Evolutionary conservation across 2,797 vertebrate genomes (phyloP), one percentile per base, ranked within the genome.

Genomic region (Thalassophryne amazonica): DNA sequence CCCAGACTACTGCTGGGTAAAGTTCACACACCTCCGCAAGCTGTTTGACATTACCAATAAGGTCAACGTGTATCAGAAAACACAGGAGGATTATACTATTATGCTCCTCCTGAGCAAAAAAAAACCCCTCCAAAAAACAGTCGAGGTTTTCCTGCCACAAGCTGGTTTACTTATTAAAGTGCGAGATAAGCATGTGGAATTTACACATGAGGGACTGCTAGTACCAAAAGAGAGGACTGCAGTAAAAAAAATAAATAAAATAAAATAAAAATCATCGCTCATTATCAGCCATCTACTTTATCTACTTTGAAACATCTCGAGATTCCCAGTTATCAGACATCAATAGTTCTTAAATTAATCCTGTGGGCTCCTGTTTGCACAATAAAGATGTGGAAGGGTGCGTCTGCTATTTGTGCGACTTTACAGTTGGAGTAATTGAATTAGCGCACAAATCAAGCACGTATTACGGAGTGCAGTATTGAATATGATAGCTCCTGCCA

Each of bases 41-140:
- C 86, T 84, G 82, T 80, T 84, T 87, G 84, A 89, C 86, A 88
- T 88, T 87, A 80, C 57, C 83, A 81, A 78, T 80, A 86, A 88
- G 86, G 87, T 88, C 87, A 88, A 78, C 82, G 77, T 79, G 78
- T 71, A 81, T 73, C 77, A 72, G 71, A 75, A 75, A 78, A 68
- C 78, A 80, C 77, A 64, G 55, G 73, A 81, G 81, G 78, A 79
- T 82, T 66, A 47, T 49, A 67, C 59, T 72, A 69, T 57, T 76
- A 65, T 65, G 70, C 52, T 47, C 38, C 43, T 46, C 31, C 2
- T 17, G 4, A 56, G 63, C 20, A 56, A 50, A 69, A 41, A 41
- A 36, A 22, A 28, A 15, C 8, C n/a, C n/a, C n/a, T n/a, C n/a
- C n/a, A 15, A 19, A 25, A 55, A 51, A 55, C 18, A 45, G 39